Conservation (phyloP, 2,797 vertebrate genomes). For the Lepilemur septentrionalis region DNA sequence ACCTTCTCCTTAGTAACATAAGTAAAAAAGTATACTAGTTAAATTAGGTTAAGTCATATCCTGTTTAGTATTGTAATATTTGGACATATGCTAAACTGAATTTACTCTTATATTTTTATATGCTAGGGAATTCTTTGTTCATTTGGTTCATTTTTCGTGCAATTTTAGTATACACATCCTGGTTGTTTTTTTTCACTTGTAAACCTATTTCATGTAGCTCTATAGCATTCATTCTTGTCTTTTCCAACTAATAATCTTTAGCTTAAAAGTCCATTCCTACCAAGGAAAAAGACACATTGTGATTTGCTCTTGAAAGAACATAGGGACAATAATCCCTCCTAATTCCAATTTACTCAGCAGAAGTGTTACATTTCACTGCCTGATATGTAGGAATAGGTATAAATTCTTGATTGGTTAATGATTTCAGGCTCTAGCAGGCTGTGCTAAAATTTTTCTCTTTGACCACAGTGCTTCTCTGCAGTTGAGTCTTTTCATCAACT, state of each 20-base stretch:
- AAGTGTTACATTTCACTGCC: not conserved
- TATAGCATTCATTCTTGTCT: not conserved
- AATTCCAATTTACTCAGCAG: not conserved
- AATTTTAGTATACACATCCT: not conserved
- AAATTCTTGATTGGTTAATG: not conserved
- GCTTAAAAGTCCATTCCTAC: not conserved
- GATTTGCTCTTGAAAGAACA: conserved; percentile 2
- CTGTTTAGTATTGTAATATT: not conserved
- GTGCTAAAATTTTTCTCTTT: not conserved
- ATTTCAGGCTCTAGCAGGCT: not conserved
- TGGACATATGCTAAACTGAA: conserved; percentile 12
- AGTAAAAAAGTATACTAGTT: not conserved
- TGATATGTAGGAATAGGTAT: not conserved
- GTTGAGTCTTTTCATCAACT: not conserved
- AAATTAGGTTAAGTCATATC: not conserved
- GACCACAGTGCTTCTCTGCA: not conserved
- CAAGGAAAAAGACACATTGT: not conserved
- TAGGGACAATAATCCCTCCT: not conserved
- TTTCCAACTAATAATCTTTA: not conserved
- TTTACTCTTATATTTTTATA: conserved; percentile 7
- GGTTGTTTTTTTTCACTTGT: not conserved
- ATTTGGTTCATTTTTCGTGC: conserved; percentile 28
- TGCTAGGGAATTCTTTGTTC: not conserved
- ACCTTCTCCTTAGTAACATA: not conserved
- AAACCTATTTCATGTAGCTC: not conserved